phyloP scores from a whole-genome alignment of 2,113 vertebrate species.

The Albula glossodonta region DNA sequence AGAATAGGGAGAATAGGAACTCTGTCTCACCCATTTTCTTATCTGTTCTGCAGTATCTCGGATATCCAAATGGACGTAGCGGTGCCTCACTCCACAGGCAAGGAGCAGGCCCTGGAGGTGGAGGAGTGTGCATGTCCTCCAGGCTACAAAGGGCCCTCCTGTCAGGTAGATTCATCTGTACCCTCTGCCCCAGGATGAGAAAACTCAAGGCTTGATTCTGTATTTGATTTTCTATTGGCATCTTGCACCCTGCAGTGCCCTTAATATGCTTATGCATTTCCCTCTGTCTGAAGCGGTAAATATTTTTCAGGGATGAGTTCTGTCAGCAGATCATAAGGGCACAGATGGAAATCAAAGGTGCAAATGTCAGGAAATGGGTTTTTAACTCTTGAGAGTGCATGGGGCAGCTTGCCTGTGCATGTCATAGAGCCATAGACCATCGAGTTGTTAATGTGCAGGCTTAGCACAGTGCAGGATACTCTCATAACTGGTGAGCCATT shows the following conservation, averaged over 20 bases:
- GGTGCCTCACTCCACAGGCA: constrained; percentile 82
- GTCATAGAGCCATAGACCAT: too few relatives aligned
- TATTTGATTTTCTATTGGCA: not conserved
- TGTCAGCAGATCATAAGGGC: too few relatives aligned
- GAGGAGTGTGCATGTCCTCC: constrained; percentile 87
- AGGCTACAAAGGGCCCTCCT: constrained; percentile 89
- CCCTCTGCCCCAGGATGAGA: not conserved
- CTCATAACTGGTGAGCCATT: too few relatives aligned
- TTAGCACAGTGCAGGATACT: too few relatives aligned
- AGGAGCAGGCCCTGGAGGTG: constrained; percentile 80
- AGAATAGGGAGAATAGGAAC: not conserved
- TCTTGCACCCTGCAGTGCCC: not conserved
- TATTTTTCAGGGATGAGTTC: too few relatives aligned
- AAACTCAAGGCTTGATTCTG: not conserved
- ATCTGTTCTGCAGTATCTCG: constrained; percentile 68
- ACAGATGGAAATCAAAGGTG: too few relatives aligned
- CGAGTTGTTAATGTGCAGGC: too few relatives aligned
- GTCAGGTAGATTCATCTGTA: constrained; percentile 75
- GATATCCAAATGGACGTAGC: constrained; percentile 91
- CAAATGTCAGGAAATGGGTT: too few relatives aligned
- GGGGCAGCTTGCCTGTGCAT: too few relatives aligned
- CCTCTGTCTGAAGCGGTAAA: too few relatives aligned
- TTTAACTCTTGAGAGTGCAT: too few relatives aligned
- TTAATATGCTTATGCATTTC: not conserved
- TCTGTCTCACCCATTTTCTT: not conserved